phyloP scores from a whole-genome alignment of 2,888 invertebrate species.

The Monopis laevigella region DNA sequence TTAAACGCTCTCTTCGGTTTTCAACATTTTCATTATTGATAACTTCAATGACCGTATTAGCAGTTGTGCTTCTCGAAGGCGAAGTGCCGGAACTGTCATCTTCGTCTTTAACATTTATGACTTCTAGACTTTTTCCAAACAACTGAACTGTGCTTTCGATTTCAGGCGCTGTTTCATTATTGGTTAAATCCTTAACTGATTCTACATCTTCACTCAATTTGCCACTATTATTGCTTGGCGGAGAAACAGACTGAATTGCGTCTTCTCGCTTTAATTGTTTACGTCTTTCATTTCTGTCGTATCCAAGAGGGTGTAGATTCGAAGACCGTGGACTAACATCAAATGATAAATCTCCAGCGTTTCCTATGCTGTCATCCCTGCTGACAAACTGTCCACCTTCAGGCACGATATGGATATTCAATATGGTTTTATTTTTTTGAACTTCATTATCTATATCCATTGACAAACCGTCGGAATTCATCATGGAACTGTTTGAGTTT shows the following conservation, averaged over 20 bases:
- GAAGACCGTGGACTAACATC: slow-evolving; percentile 52
- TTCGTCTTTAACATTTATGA: slow-evolving; percentile 15
- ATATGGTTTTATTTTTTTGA: slow-evolving; percentile 43
- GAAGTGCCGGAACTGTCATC: slow-evolving; percentile 25
- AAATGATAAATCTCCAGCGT: slow-evolving; percentile 49
- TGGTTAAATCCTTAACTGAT: slow-evolving; percentile 33
- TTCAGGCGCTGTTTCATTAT: background rate
- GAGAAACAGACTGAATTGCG: slow-evolving; percentile 58
- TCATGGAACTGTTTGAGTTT: slow-evolving; percentile 39
- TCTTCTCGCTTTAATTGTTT: slow-evolving; percentile 59
- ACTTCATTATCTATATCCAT: slow-evolving; percentile 40
- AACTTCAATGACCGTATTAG: slow-evolving; percentile 25
- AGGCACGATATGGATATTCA: slow-evolving; percentile 57
- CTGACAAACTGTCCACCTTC: slow-evolving; percentile 46
- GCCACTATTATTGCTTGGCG: slow-evolving; percentile 54
- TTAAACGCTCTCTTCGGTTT: slow-evolving; percentile 21
- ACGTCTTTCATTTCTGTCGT: slow-evolving; percentile 49
- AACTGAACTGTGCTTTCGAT: background rate
- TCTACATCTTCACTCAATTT: slow-evolving; percentile 56
- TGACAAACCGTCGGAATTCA: slow-evolving; percentile 42
- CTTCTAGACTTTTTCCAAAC: background rate
- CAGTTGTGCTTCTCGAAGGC: slow-evolving; percentile 26
- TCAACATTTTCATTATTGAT: slow-evolving; percentile 17
- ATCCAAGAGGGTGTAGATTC: slow-evolving; percentile 50
- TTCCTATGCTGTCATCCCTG: slow-evolving; percentile 51